Base-by-base conservation (phyloP, 1,140 invertebrate genomes). In the Lepidurus couesii region DNA sequence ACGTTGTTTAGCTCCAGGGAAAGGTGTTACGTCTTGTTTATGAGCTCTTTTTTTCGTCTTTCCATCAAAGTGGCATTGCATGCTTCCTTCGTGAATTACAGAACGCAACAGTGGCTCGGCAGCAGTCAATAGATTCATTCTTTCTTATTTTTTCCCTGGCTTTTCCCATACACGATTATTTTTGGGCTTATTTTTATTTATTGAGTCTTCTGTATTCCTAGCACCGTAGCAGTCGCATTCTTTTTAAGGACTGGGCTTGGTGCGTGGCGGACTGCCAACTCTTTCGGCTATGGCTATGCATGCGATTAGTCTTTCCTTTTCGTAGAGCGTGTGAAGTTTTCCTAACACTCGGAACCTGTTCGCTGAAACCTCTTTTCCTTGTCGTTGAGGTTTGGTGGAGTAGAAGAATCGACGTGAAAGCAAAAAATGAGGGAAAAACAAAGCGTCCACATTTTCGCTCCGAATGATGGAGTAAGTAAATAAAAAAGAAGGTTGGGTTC, bases 111-210 rank as follows among this genome's bases (percentile, higher is more conserved):
- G 53, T 21, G 53, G 53, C 13, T 65, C 53, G 21, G 53, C 53
- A 21, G 53, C 53, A 65, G 53, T 65, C 53, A 65, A 65, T 65
- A 21, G 16, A 65, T 65, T 65, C 53, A n/a, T 65, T 65, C n/a
- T 65, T 65, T 65, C 53, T 34, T 34, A 26, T 26, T 34, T 34
- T 34, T 34, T 34, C 34, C 34, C 4, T 34, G 2, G 34, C 34
- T 3, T 34, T 34, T 34, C 34, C 34, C 4, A 4, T 34, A 3
- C 4, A 34, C 34, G 34, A 34, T 34, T 34, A 3, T 34, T 34
- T 34, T 34, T 34, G 2, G 34, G 2, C 4, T 21, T 4, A 65
- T 21, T 9, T 7, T 5, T 0, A 24, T 13, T 21, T 21, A 21
- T 65, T 13, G 6, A 21, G 53, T 65, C 53, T 65, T 65, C 21